Evolutionary conservation across 2,113 vertebrate species (phyloP).

Genomic region (Fulica atra): DNA sequence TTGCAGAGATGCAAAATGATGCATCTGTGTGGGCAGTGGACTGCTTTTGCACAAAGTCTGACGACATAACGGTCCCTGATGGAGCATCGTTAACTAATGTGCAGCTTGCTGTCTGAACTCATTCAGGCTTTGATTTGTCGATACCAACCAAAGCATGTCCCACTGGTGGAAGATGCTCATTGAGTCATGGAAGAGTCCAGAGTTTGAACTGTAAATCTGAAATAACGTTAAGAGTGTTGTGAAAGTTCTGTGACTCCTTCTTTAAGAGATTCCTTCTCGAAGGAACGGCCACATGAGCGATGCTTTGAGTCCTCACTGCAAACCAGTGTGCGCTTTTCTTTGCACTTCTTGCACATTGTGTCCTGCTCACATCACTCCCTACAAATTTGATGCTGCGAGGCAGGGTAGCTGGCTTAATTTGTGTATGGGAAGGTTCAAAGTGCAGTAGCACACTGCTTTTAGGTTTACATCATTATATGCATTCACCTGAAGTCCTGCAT

Average conservation of each 20-base stretch:
- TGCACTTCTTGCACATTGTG: neutral
- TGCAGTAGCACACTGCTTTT: neutral
- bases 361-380: neutral
- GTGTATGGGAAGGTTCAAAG: neutral
- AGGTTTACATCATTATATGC: neutral
- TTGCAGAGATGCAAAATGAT: slow-evolving; percentile 20
- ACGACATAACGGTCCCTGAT: neutral
- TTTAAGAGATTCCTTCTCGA: neutral
- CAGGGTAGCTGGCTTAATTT: slow-evolving; percentile 30
- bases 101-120: slow-evolving; percentile 24
- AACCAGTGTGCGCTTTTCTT: slow-evolving; percentile 9
- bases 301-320: slow-evolving; percentile 2
- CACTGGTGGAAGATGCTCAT: slow-evolving; percentile 3
- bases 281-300: neutral
- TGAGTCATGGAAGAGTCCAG: slow-evolving; percentile 24
- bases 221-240: neutral
- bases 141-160: slow-evolving; percentile 18
- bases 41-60: slow-evolving; percentile 41
- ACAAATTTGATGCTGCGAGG: neutral
- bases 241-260: neutral
- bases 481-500: neutral
- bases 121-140: slow-evolving; percentile 4
- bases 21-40: slow-evolving; percentile 27
- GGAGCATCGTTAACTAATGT: neutral
- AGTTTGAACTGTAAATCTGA: neutral